A percentile compares a stretch with the other conserved stretches of the same genome.
These are phyloP conservation scores for Falco novaeseelandiae DNA, from an alignment of 2,797 vertebrate genomes.

Conservation along the genomic window DNA sequence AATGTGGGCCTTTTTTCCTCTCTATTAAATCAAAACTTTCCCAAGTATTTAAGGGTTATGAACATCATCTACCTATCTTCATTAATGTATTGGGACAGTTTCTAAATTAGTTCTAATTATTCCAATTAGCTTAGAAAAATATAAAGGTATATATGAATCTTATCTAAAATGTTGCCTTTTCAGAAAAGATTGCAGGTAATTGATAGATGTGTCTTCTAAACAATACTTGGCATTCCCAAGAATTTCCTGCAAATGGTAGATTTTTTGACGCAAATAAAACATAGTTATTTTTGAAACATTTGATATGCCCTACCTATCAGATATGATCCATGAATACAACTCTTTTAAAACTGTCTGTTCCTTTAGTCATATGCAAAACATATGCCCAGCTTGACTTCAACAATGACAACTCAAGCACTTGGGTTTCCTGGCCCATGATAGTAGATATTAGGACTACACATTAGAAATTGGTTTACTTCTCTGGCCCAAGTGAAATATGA, in stretches of 20 bases:
- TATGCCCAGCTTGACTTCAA: not conserved
- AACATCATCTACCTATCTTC: not conserved
- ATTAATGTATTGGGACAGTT: not conserved
- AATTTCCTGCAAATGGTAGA: not conserved
- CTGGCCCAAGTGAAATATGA: not conserved
- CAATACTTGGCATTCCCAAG: not conserved
- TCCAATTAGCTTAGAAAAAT: not conserved
- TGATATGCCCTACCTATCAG: not conserved
- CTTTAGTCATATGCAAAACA: not conserved
- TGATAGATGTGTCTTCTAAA: not conserved
- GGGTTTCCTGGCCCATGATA: not conserved
- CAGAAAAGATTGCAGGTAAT: not conserved
- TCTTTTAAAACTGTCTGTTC: not conserved
- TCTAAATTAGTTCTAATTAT: not conserved
- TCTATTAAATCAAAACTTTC: not conserved
- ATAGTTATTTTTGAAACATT: not conserved
- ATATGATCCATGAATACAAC: not conserved
- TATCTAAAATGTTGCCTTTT: not conserved
- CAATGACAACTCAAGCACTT: not conserved
- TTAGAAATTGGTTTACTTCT: not conserved
- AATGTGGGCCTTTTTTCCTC: not conserved
- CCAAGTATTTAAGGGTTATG: not conserved
- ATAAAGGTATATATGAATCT: not conserved
- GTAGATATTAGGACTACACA: not conserved
- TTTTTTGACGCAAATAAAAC: not conserved